Conservation (phyloP, 2,113 vertebrate species). For the Alces alces region DNA sequence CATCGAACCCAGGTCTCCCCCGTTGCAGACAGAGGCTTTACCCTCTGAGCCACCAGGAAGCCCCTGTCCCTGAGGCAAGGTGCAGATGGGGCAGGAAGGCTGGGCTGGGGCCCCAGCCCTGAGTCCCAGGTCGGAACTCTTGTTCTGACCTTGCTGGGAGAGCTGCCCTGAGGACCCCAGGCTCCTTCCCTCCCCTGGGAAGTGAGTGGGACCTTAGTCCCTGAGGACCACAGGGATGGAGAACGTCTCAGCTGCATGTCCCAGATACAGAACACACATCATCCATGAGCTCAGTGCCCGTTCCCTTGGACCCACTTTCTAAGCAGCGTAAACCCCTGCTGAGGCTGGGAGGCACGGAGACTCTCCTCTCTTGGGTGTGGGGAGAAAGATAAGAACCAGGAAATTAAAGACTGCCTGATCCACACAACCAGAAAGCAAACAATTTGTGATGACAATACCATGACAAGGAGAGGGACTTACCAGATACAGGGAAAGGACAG, state of each 20-base stretch:
- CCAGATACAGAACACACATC: not conserved
- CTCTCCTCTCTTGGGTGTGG: not conserved
- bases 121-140: fast-evolving
- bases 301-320: not conserved
- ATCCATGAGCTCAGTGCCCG: not conserved
- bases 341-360: not conserved
- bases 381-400: not conserved
- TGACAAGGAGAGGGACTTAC: not conserved
- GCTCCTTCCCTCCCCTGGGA: not conserved
- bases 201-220: too few relatives aligned
- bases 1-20: fast-evolving
- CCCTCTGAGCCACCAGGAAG: not conserved
- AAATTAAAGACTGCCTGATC: not conserved
- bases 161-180: fast-evolving
- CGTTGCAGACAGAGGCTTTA: not conserved
- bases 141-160: not conserved
- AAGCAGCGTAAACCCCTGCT: not conserved
- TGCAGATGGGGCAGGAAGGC: not conserved
- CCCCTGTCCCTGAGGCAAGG: not conserved
- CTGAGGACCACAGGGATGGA: not conserved
- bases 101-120: not conserved
- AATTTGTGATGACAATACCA: not conserved
- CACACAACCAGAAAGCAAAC: not conserved
- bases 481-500: not conserved
- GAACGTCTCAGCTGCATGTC: fast-evolving